Conservation (phyloP, 1,140 invertebrate species). For the Notospermus geniculatus region DNA sequence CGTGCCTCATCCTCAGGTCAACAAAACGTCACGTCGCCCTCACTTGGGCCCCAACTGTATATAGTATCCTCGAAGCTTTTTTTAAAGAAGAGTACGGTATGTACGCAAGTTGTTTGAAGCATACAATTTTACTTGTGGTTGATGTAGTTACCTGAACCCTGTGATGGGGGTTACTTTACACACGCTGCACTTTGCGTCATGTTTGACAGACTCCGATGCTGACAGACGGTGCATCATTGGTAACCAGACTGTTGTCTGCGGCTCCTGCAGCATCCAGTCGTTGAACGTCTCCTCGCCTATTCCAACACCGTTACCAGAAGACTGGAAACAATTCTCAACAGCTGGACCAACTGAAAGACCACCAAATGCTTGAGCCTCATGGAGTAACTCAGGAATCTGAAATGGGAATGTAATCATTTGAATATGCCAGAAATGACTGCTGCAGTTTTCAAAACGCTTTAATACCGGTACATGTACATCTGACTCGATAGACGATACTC, state of each 20-base stretch:
- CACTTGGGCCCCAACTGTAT: no score
- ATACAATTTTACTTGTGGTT: no score
- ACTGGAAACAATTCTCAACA: slow-evolving; percentile 87
- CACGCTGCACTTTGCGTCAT: slow-evolving; percentile 98
- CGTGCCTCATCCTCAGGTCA: no score
- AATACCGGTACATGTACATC: no score
- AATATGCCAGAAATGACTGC: not conserved
- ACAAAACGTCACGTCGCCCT: no score
- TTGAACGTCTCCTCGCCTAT: slow-evolving; percentile 70
- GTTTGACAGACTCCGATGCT: slow-evolving; percentile 81
- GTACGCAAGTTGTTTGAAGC: no score
- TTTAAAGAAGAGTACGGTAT: no score
- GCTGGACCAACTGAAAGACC: slow-evolving; percentile 98
- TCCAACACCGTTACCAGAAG: slow-evolving; percentile 64
- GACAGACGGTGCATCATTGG: slow-evolving; percentile 93
- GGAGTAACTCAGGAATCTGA: slow-evolving; percentile 88
- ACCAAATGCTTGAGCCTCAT: slow-evolving; percentile 95
- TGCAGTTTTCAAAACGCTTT: not conserved
- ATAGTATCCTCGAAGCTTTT: no score
- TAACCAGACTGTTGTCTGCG: slow-evolving; percentile 96
- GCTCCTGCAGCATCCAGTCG: slow-evolving; percentile 92
- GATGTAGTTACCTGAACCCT: slow-evolving; percentile 74
- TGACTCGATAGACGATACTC: no score
- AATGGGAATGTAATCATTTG: slow-evolving; percentile 47
- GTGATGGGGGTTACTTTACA: slow-evolving; percentile 97